phyloP scores from a whole-genome alignment of 2,113 vertebrate species.

The Phasianus colchicus region DNA sequence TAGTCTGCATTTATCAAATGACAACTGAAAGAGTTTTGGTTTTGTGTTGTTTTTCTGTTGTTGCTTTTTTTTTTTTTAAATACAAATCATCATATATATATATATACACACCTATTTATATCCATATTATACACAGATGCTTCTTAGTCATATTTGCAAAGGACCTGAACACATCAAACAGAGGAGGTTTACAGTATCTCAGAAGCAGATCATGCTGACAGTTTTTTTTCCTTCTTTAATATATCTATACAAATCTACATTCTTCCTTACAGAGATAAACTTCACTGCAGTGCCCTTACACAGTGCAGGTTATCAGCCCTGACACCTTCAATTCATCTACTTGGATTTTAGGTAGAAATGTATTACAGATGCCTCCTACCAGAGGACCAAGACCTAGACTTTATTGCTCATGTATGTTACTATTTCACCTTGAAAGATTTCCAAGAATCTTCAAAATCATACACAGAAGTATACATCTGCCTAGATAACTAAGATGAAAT shows the following conservation, averaged over 20 bases:
- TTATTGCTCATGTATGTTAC: not conserved
- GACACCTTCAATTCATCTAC: not conserved
- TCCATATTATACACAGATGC: not conserved
- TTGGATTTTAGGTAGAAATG: not conserved
- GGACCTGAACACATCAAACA: not conserved
- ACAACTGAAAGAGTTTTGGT: not conserved
- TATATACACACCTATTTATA: not conserved
- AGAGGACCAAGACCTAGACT: not conserved
- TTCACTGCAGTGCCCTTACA: not conserved
- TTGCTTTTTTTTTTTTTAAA: no score
- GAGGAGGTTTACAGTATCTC: not conserved
- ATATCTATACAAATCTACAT: not conserved
- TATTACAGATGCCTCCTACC: not conserved
- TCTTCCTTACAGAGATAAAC: not conserved
- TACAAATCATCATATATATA: not conserved
- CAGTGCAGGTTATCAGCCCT: not conserved
- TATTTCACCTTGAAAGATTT: not conserved
- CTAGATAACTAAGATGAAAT: not conserved
- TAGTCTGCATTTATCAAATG: not conserved
- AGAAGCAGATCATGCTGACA: not conserved
- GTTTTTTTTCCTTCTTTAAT: not conserved
- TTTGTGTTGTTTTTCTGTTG: no score
- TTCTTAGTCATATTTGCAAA: not conserved
- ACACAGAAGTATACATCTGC: not conserved
- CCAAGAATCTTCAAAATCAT: not conserved